A percentile compares a stretch with the other conserved stretches of the same genome.
Evolutionary conservation across 2,888 invertebrate species (phyloP).

Genomic region (Euspilapteryx auroguttella): DNA sequence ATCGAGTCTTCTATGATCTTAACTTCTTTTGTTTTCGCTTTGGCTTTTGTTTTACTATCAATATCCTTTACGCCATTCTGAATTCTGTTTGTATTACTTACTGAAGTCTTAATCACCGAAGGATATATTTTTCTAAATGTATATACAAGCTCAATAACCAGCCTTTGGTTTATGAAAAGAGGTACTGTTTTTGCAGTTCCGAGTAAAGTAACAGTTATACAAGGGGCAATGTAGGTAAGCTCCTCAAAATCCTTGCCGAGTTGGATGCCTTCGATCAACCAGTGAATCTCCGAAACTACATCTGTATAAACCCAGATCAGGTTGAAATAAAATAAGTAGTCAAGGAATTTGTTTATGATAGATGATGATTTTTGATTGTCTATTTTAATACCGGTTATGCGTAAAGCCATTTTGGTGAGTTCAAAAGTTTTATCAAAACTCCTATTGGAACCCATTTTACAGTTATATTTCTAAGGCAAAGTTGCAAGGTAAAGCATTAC

Average conservation of each 20-base stretch:
- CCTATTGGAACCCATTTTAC: slow-evolving; percentile 2
- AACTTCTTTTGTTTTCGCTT: too few species aligned
- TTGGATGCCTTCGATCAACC: slow-evolving; percentile 20
- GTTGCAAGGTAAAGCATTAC: not conserved
- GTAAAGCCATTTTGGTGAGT: slow-evolving; percentile 9
- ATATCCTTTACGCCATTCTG: too few species aligned
- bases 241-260: slow-evolving; percentile 20
- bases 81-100: too few species aligned
- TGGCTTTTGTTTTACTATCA: too few species aligned
- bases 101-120: too few species aligned
- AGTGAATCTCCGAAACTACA: slow-evolving; percentile 21
- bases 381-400: slow-evolving; percentile 23
- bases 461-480: not conserved
- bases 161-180: too few species aligned
- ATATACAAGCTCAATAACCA: too few species aligned
- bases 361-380: slow-evolving; percentile 7
- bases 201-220: slow-evolving; percentile 20
- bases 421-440: slow-evolving; percentile 4
- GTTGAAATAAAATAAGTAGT: slow-evolving; percentile 18
- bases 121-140: too few species aligned
- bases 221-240: slow-evolving; percentile 22
- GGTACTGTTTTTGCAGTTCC: slow-evolving; percentile 19
- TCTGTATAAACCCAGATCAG: slow-evolving; percentile 19
- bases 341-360: slow-evolving; percentile 11
- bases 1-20: slow-evolving; percentile 16